phyloP scores from a whole-genome alignment of 2,113 vertebrate species.

The Spermophilus dauricus region DNA sequence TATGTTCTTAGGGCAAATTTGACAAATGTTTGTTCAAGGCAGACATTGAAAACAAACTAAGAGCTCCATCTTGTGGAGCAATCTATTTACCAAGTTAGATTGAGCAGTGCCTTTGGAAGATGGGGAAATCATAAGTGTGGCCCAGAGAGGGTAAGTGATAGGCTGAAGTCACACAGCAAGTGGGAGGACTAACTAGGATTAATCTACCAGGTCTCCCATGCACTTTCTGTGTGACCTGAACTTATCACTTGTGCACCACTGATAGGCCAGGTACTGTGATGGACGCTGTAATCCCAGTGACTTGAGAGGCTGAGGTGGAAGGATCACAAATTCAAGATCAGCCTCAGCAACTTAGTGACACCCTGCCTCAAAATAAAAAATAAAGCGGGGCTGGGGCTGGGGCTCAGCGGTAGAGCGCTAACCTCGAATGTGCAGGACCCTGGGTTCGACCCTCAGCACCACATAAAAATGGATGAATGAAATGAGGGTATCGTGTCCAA shows the following conservation, averaged over 20 bases:
- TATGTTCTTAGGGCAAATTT: background rate
- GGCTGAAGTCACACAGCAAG: background rate
- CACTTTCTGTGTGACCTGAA: too few relatives aligned
- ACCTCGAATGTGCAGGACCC: too few relatives aligned
- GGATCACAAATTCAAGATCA: background rate
- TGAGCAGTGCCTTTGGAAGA: background rate
- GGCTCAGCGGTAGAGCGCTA: background rate
- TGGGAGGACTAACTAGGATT: background rate
- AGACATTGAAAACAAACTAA: background rate
- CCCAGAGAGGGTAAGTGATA: background rate
- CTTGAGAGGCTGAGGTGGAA: background rate
- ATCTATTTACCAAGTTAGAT: background rate
- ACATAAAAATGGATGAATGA: too few relatives aligned
- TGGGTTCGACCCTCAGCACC: too few relatives aligned
- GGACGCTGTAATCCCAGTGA: background rate
- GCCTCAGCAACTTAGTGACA: background rate
- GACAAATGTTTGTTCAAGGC: background rate
- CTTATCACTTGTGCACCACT: background rate
- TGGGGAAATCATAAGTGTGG: background rate
- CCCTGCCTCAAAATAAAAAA: background rate
- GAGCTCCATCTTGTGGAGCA: conserved; percentile 64
- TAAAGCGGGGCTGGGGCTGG: background rate
- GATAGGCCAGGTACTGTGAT: background rate
- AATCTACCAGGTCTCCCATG: background rate
- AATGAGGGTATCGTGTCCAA: too few relatives aligned